These are phyloP conservation scores for Vannuccia rotundouncinata DNA, from an alignment of 2,888 invertebrate genomes.

Conservation along the genomic window DNA sequence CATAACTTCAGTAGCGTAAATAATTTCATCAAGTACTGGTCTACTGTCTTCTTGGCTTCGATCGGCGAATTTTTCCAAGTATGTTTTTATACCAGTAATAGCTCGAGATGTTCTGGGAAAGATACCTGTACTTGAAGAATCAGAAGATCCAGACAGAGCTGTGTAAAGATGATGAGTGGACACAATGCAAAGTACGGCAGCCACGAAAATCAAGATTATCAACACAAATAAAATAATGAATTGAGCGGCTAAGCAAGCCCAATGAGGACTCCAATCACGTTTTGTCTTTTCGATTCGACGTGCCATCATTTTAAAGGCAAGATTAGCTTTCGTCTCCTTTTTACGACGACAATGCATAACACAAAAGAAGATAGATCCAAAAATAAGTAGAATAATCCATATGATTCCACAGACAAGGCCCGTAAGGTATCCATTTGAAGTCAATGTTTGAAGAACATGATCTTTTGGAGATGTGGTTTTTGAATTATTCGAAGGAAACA, in stretches of 20 bases:
- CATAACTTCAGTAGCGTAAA: slow-evolving; percentile 33
- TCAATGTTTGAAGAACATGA: not conserved
- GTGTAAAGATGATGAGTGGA: not conserved
- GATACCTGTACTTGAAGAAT: not conserved
- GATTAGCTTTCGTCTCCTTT: not conserved
- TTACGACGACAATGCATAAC: not conserved
- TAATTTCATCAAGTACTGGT: slow-evolving; percentile 31
- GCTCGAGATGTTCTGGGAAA: slow-evolving; percentile 6
- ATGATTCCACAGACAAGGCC: slow-evolving; percentile 36
- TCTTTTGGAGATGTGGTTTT: not conserved
- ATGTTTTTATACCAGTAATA: not conserved
- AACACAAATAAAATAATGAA: slow-evolving; percentile 18
- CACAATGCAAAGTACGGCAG: not conserved
- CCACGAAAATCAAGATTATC: not conserved
- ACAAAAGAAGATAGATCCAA: not conserved
- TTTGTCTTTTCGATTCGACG: slow-evolving; percentile 2
- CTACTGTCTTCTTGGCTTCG: not conserved
- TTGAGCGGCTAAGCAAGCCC: not conserved
- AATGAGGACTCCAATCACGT: not conserved
- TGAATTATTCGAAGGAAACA: not conserved
- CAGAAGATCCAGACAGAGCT: not conserved
- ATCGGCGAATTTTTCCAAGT: slow-evolving; percentile 18
- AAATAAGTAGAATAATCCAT: slow-evolving; percentile 28
- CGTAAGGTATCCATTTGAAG: slow-evolving; percentile 4
- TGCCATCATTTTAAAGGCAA: slow-evolving; percentile 7